Evolutionary conservation across 2,797 vertebrate species (phyloP).

Genomic region (Huso huso): DNA sequence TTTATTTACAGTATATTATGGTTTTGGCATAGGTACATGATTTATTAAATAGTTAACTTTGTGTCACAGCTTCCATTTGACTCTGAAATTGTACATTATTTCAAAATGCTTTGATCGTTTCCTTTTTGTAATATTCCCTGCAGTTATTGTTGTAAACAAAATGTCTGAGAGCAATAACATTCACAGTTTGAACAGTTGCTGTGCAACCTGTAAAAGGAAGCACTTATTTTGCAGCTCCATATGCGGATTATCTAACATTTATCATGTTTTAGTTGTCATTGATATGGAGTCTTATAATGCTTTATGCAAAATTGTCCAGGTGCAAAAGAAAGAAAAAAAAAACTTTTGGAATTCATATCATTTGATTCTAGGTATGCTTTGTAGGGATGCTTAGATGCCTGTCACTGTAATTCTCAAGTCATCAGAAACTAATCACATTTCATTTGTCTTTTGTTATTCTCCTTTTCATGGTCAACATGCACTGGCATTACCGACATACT

Average conservation of each 20-base stretch:
- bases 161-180: not conserved
- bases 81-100: too few relatives aligned
- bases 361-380: too few relatives aligned
- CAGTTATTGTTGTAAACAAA: not conserved
- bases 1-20: too few relatives aligned
- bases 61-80: too few relatives aligned
- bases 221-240: not conserved
- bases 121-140: not conserved
- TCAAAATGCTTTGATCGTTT: too few relatives aligned
- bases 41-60: too few relatives aligned
- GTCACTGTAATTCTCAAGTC: conserved; percentile 35
- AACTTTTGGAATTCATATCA: too few relatives aligned
- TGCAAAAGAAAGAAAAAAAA: too few relatives aligned
- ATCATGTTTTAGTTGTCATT: not conserved
- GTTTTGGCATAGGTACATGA: too few relatives aligned
- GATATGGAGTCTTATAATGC: not conserved
- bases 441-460: conserved; percentile 42
- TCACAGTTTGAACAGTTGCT: not conserved
- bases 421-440: conserved; percentile 60
- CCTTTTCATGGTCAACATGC: conserved; percentile 43
- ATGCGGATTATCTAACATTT: not conserved
- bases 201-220: too few relatives aligned
- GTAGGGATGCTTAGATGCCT: conserved; percentile 15
- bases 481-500: conserved; percentile 41
- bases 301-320: not conserved